Base-by-base conservation (phyloP, 2,113 vertebrate genomes). In the Glaucomys volans region DNA sequence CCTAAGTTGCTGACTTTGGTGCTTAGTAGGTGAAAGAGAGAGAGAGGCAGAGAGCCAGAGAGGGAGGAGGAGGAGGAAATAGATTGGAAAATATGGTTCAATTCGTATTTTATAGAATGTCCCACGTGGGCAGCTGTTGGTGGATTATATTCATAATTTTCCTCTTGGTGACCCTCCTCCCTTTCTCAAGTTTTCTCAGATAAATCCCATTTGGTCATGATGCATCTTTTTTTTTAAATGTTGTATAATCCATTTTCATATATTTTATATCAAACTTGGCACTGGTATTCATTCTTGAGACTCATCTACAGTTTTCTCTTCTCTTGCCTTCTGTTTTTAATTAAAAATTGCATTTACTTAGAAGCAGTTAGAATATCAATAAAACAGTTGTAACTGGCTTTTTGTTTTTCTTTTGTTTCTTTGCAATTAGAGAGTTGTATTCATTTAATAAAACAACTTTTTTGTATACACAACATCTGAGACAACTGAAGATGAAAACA, bases 291-390 rank as follows among this genome's bases (percentile, higher is more conserved):
- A 52, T n/a, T n/a, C n/a, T n/a, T n/a, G 50, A 52, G 50, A 66
- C 50, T 64, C 44, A 32, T 18, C n/a, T 75, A 5, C 3, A 64
- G n/a, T 62, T 74, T 91, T 32, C 40, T 62, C 12, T 24, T 32
- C 37, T 44, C 8, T 44, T 66, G 42, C 44, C 44, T 5, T 57
- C 20, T 57, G 2, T 44, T 44, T 99, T 99, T 98, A 99, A 99
- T 44, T 57, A 99, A 99, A 99, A 99, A 98, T 97, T 99, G 98
- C 98, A 98, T 99, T 99, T 99, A 99, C 99, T 99, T 98, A 99
- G 99, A 99, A 99, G 99, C 99, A 99, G 99, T 99, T 99, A 99
- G 98, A 99, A 99, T 99, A 99, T 99, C 99, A 98, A 99, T 99
- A 99, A 99, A 99, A 99, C 35, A 20, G n/a, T 20, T 37, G 5